These are phyloP conservation scores for Fundulus diaphanus DNA, from an alignment of 2,797 vertebrate species.

Conservation along the genomic window DNA sequence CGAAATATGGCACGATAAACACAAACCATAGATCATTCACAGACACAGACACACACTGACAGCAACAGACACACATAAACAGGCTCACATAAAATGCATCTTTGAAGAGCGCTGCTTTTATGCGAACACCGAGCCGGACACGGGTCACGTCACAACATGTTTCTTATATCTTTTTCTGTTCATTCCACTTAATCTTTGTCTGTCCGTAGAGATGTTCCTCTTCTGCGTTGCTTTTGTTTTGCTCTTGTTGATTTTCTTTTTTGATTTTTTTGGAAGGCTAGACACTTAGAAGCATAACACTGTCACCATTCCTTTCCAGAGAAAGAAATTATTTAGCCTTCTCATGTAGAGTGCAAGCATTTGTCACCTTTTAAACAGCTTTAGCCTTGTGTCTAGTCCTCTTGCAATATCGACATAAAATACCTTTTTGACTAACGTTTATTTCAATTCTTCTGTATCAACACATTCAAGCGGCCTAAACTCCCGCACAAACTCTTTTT, in stretches of 20 bases:
- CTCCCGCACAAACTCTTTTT: conserved; percentile 43
- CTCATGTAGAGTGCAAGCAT: conserved; percentile 13
- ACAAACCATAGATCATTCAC: conserved; percentile 86
- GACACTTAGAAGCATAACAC: conserved; percentile 5
- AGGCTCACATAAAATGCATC: conserved; percentile 59
- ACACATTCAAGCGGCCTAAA: conserved; percentile 26
- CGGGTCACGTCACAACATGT: conserved; percentile 70
- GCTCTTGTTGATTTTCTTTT: conserved; percentile 3
- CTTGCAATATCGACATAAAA: conserved; percentile 25
- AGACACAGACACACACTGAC: conserved; percentile 65
- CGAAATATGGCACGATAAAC: conserved; percentile 87
- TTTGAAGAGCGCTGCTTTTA: conserved; percentile 72
- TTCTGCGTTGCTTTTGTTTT: conserved; percentile 13
- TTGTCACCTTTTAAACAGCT: conserved; percentile 26
- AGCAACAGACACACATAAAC: conserved; percentile 40
- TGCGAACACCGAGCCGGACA: conserved; percentile 60
- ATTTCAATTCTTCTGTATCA: conserved; percentile 36
- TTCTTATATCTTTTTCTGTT: conserved; percentile 54
- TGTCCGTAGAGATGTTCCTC: conserved; percentile 38
- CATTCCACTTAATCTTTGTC: conserved; percentile 63
- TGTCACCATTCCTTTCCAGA: not conserved
- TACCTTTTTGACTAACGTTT: conserved; percentile 22
- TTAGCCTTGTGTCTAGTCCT: conserved; percentile 2
- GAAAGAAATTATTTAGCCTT: conserved; percentile 5
- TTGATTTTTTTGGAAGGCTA: conserved; percentile 27